These are phyloP conservation scores for Fregetta grallaria DNA, from an alignment of 2,113 vertebrate species.

Conservation along the genomic window DNA sequence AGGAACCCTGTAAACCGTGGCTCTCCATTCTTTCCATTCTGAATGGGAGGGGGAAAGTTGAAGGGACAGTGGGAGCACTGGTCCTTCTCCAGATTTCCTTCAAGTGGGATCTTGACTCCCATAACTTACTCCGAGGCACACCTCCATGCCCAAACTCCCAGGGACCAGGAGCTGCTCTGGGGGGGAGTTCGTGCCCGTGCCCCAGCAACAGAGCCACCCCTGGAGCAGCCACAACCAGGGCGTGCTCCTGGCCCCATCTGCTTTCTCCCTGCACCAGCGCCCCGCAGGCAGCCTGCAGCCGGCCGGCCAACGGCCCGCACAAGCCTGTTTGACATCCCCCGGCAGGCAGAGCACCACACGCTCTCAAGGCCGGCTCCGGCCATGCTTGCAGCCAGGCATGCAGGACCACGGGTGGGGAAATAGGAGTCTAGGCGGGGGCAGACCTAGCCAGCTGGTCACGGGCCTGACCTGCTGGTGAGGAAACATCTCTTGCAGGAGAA, in stretches of 20 bases:
- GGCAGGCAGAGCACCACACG: neutral
- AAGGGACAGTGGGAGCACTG: neutral
- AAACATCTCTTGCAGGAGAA: neutral
- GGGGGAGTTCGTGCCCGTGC: neutral
- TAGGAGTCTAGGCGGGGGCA: neutral
- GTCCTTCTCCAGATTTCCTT: neutral
- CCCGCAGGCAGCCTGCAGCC: neutral
- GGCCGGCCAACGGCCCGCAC: accelerated
- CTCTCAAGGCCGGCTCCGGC: neutral
- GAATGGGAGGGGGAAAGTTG: neutral
- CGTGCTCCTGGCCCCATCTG: neutral
- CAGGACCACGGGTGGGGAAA: neutral
- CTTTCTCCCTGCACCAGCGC: neutral
- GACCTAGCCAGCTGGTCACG: neutral
- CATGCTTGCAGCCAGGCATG: neutral
- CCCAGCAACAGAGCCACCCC: neutral
- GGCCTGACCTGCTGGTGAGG: neutral
- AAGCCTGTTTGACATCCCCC: neutral
- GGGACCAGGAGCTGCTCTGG: neutral
- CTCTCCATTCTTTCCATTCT: neutral
- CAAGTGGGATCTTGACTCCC: neutral
- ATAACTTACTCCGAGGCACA: neutral
- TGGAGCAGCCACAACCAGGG: no score
- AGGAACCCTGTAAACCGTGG: neutral
- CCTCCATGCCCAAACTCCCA: neutral